Conservation (phyloP, 2,113 vertebrate genomes). For the Phainopepla nitens region DNA sequence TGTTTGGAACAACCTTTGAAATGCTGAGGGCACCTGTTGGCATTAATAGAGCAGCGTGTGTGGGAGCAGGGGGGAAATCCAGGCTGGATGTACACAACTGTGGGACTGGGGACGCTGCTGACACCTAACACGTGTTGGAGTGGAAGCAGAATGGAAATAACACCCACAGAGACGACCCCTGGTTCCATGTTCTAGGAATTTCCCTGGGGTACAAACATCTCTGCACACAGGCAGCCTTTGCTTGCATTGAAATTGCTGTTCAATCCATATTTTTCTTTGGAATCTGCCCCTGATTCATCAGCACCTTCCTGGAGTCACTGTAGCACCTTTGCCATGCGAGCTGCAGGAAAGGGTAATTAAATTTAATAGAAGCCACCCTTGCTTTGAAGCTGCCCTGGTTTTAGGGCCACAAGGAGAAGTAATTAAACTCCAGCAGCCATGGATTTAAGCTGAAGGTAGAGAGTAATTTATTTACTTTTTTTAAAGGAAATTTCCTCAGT, state of each 20-base stretch:
- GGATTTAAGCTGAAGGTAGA: conserved; percentile 13
- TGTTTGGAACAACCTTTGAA: not conserved
- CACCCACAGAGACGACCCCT: not conserved
- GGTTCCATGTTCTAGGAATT: not conserved
- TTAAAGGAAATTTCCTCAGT: not conserved
- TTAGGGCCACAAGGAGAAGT: conserved; percentile 45
- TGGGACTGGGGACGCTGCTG: not conserved
- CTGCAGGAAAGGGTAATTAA: conserved; percentile 57
- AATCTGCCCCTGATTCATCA: conserved; percentile 17
- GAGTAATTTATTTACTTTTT: not conserved
- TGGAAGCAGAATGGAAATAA: not conserved
- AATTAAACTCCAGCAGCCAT: conserved; percentile 47
- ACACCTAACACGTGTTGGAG: not conserved
- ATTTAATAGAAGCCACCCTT: conserved; percentile 60
- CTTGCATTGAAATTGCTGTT: not conserved
- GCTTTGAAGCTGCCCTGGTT: conserved; percentile 61
- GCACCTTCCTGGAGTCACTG: conserved; percentile 2
- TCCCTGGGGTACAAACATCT: not conserved
- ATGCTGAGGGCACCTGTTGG: conserved; percentile 48
- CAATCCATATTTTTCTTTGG: not conserved
- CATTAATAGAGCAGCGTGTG: not conserved
- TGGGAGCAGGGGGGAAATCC: not conserved
- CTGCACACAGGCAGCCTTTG: not conserved
- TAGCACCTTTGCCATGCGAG: not conserved
- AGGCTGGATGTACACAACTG: not conserved